phyloP scores from a whole-genome alignment of 2,888 invertebrate genomes.

The Hirtodrosophila alboralis region DNA sequence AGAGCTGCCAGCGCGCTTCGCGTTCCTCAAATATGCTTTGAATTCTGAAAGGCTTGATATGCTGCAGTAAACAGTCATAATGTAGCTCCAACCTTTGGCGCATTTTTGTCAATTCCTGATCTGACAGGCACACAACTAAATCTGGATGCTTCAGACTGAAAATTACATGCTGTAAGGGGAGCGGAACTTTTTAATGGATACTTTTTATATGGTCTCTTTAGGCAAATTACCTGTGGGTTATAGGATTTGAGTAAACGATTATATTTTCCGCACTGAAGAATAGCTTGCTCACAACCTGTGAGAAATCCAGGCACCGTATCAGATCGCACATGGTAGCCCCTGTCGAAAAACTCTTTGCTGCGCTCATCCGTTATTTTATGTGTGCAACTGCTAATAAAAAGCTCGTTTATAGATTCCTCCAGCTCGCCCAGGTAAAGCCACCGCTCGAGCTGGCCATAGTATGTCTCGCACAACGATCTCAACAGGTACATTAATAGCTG shows the following conservation, averaged over 20 bases:
- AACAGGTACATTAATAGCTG: constrained; percentile 81
- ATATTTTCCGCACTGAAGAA: constrained; percentile 90
- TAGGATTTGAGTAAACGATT: constrained; percentile 89
- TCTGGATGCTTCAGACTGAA: constrained; percentile 79
- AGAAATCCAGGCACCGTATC: constrained; percentile 88
- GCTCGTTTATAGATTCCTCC: constrained; percentile 92
- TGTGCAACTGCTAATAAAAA: constrained; percentile 87
- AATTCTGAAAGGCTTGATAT: constrained; percentile 85
- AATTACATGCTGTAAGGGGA: constrained; percentile 74
- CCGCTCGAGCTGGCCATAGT: constrained; percentile 86
- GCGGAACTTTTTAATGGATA: neutral
- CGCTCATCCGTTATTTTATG: constrained; percentile 71
- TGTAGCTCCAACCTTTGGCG: constrained; percentile 68
- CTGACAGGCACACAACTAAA: constrained; percentile 81
- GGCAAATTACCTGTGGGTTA: constrained; percentile 87
- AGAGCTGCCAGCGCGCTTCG: constrained; percentile 85
- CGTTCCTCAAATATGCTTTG: constrained; percentile 85
- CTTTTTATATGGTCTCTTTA: too few relatives aligned
- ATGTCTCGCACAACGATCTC: constrained; percentile 81
- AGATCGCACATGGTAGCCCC: constrained; percentile 78
- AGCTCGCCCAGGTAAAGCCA: constrained; percentile 94
- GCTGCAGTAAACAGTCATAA: constrained; percentile 64
- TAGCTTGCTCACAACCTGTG: constrained; percentile 86
- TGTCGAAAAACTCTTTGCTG: constrained; percentile 83
- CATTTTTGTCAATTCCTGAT: constrained; percentile 76